phyloP scores from a whole-genome alignment of 2,797 vertebrate species.

The Xiphorhynchus erythropygius region DNA sequence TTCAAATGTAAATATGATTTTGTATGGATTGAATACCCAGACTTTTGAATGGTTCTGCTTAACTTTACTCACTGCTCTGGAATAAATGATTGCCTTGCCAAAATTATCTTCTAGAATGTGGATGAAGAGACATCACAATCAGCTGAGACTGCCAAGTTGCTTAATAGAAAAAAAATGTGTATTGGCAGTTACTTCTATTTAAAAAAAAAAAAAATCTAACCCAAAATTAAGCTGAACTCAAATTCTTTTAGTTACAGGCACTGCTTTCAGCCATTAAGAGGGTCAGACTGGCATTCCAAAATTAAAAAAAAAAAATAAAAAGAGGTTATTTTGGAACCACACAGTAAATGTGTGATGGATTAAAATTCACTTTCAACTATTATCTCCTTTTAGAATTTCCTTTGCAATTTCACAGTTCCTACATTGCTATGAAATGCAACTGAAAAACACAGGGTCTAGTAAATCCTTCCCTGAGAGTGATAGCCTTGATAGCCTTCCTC shows the following conservation, averaged over 20 bases:
- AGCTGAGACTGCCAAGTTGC: not conserved
- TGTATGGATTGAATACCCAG: not conserved
- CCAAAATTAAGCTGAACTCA: not conserved
- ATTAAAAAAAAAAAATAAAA: not conserved
- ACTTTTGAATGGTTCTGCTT: not conserved
- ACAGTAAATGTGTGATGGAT: accelerated
- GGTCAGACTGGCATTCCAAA: not conserved
- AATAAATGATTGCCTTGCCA: not conserved
- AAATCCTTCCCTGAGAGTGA: not conserved
- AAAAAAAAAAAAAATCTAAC: too few relatives aligned
- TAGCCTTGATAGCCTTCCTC: not conserved
- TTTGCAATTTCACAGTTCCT: not conserved
- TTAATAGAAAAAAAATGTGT: not conserved
- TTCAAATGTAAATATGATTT: not conserved
- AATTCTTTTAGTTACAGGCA: not conserved
- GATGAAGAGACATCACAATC: not conserved
- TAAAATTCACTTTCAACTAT: not conserved
- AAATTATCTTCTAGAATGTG: constrained; percentile 10
- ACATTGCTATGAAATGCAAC: not conserved
- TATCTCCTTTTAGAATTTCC: not conserved
- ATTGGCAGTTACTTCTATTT: not conserved
- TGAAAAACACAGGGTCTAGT: not conserved
- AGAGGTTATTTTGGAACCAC: not conserved
- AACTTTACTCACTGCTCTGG: not conserved
- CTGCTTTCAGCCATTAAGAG: not conserved